Evolutionary conservation across 23 tunicate species (phyloP), one percentile per base, ranked within the genome.

Genomic region (Halocynthia aurantium): DNA sequence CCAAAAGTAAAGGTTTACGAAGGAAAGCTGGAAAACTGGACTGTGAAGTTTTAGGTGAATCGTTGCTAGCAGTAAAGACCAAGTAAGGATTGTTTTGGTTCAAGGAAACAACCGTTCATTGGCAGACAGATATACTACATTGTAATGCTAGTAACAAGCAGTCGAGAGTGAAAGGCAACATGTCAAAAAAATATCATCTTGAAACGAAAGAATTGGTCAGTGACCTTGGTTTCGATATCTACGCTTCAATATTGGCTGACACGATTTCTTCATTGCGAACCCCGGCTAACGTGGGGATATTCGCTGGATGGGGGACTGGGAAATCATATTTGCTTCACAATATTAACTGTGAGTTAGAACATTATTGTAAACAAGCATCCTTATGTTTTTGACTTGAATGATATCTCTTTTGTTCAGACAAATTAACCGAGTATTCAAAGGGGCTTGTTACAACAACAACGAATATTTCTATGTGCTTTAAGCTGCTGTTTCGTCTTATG

Each of bases 221-320:
- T 31, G 44, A 31, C 44, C 78, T 74, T 11, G 78, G 78, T 54
- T 74, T 51, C 69, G 56, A 54, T 49, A 54, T 54, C 49, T 74
- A 74, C 22, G 78, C 78, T 10, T 22, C 55, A 54, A 74, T 74
- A 74, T 74, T 74, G 21, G 78, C 78, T 13, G 56, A 64, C 78
- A 74, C 78, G n/a, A 74, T 74, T 54, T 8, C 62, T 21, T 51
- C 69, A 4, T 15, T 74, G 21, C 64, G 56, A 13, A 74, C 78
- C 13, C 78, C 78, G 4, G 78, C 78, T 52, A 74, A 53, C 63
- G 78, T 74, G 10, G 78, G 78, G 0, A 5, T 74, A 74, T 74
- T 74, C 56, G 78, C 78, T 10, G 78, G 78, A 74, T 74, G 78
- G 78, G 78, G 78, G 11, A 51, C 64, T 18, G 78, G 78, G 17